Conservation (phyloP, 2,888 invertebrate species). For the Salticus scenicus region DNA sequence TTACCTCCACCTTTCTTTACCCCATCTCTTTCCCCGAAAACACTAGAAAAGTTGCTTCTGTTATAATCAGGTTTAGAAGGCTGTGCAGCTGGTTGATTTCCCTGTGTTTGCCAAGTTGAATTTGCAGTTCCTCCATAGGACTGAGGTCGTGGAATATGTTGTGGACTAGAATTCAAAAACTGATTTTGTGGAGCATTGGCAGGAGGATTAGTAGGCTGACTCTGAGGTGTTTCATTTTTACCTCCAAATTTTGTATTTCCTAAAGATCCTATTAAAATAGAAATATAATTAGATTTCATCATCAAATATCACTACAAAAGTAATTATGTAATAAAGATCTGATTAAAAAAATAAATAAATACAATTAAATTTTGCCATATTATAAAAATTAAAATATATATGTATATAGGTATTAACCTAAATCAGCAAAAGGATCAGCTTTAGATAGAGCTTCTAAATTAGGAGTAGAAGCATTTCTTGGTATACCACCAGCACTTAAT, state of each 20-base stretch:
- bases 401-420: too few relatives aligned
- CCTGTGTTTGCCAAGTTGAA: conserved; percentile 45
- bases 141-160: conserved; percentile 63
- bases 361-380: too few relatives aligned
- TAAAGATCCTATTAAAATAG: conserved; percentile 3
- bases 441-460: conserved; percentile 70
- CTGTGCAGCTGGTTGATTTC: neutral
- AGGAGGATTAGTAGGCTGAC: neutral
- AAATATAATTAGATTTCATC: too few relatives aligned
- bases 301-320: too few relatives aligned
- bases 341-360: too few relatives aligned
- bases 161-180: conserved; percentile 66
- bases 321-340: too few relatives aligned
- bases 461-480: conserved; percentile 72
- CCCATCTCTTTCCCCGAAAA: conserved; percentile 69
- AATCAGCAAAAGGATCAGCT: conserved; percentile 72
- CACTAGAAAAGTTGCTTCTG: conserved; percentile 81
- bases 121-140: conserved; percentile 64
- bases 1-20: conserved; percentile 44
- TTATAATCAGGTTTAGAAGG: conserved; percentile 79
- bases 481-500: conserved; percentile 52
- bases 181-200: conserved; percentile 18
- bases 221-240: too few relatives aligned
- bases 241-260: conserved; percentile 33
- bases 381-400: too few relatives aligned